Evolutionary conservation across 2,797 vertebrate genomes (phyloP).

Genomic region (Amniataba percoides): DNA sequence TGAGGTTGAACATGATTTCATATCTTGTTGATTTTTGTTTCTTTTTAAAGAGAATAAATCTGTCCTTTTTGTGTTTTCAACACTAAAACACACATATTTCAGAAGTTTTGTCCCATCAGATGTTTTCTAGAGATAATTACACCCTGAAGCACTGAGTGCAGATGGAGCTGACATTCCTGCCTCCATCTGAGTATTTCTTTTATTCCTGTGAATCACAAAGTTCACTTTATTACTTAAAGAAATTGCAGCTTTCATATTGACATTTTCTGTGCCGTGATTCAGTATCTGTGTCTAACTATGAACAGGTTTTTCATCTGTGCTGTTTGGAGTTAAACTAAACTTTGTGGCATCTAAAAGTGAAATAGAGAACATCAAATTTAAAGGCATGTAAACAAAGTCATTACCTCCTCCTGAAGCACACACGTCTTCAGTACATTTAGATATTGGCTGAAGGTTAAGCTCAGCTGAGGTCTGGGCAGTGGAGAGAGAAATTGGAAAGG

Average conservation of each 20-base stretch:
- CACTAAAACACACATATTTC: not conserved
- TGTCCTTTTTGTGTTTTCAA: not conserved
- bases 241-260: not conserved
- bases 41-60: not conserved
- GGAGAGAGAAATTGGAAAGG: conserved; percentile 33
- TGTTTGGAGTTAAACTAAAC: not conserved
- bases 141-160: not conserved
- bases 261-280: not conserved
- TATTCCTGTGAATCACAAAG: not conserved
- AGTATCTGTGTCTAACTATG: not conserved
- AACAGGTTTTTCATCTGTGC: not conserved
- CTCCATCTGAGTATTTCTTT: not conserved
- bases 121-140: not conserved
- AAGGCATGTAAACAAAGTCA: conserved; percentile 4
- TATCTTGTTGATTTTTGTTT: too few relatives aligned
- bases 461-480: conserved; percentile 20
- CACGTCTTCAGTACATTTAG: conserved; percentile 13
- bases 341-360: not conserved
- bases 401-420: conserved; percentile 10
- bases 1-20: not conserved
- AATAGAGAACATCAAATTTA: not conserved
- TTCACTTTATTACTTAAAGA: not conserved
- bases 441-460: conserved; percentile 23
- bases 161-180: not conserved
- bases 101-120: not conserved